Conservation (phyloP, 2,113 vertebrate genomes). For the Entelurus aequoreus region DNA sequence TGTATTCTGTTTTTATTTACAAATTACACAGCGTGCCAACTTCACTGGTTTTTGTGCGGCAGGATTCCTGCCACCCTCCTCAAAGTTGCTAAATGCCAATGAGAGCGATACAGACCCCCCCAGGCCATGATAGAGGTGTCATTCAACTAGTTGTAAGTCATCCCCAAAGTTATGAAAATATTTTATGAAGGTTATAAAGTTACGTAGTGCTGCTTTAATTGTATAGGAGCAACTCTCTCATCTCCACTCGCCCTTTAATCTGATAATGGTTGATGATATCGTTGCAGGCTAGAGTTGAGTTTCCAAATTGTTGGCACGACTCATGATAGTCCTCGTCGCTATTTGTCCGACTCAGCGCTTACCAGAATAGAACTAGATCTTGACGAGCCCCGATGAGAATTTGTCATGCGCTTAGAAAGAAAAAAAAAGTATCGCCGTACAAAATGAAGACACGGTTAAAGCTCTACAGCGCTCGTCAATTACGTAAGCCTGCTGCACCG, state of each 20-base stretch:
- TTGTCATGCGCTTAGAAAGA: constrained; percentile 34
- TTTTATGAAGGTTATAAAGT: no score
- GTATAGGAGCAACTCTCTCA: neutral
- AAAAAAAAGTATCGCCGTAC: constrained; percentile 25
- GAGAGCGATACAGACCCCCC: no score
- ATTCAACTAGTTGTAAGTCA: no score
- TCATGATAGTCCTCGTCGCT: constrained; percentile 6
- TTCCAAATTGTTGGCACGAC: constrained; percentile 17
- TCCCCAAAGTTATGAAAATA: no score
- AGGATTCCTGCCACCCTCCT: no score
- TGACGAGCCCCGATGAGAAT: constrained; percentile 42
- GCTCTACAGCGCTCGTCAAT: constrained; percentile 38
- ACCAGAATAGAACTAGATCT: constrained; percentile 42
- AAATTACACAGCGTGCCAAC: no score
- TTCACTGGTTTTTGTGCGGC: no score
- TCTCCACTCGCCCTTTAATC: neutral
- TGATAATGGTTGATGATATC: neutral
- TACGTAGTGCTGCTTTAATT: no score
- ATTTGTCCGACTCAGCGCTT: constrained; percentile 35
- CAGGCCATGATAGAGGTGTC: no score
- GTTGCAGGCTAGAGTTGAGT: neutral
- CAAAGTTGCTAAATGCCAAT: no score
- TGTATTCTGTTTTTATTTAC: no score
- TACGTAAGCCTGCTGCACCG: constrained; percentile 40
- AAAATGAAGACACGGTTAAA: constrained; percentile 41